A percentile compares a stretch with the other conserved stretches of the same genome.
Conservation (phyloP, 1,140 invertebrate species). For the Penaeus indicus region DNA sequence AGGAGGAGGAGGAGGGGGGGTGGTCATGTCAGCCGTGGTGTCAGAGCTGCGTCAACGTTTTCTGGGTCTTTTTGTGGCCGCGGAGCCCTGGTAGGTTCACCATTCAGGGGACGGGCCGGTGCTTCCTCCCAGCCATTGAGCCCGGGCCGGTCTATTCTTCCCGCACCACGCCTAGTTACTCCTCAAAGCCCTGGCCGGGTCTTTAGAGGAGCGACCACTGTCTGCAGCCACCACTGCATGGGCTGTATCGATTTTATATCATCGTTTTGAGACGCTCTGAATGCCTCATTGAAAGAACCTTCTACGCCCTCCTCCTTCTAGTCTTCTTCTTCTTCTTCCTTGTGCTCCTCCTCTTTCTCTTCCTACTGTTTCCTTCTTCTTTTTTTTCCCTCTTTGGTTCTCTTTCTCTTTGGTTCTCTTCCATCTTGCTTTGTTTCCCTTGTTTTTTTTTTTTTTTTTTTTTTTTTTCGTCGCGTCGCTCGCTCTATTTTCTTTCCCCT, state of each 20-base stretch:
- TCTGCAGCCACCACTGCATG: slow-evolving; percentile 28
- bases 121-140: slow-evolving; percentile 29
- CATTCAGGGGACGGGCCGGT: not conserved
- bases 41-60: slow-evolving; percentile 17
- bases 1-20: not conserved
- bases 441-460: too few species aligned
- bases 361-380: not conserved
- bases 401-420: too few species aligned
- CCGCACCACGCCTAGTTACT: slow-evolving; percentile 30
- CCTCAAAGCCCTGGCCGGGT: slow-evolving; percentile 27
- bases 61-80: slow-evolving; percentile 28
- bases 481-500: too few species aligned
- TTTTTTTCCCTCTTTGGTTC: too few species aligned
- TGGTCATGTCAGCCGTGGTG: slow-evolving; percentile 18
- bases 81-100: slow-evolving; percentile 21
- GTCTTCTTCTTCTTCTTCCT: slow-evolving; percentile 8
- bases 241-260: slow-evolving; percentile 31
- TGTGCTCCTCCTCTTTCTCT: not conserved
- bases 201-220: slow-evolving; percentile 22
- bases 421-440: too few species aligned
- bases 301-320: not conserved
- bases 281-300: slow-evolving; percentile 31
- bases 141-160: not conserved
- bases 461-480: too few species aligned
- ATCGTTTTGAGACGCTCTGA: slow-evolving; percentile 30